Conservation (phyloP, 2,113 vertebrate genomes). For the Rousettus leschenaultii region DNA sequence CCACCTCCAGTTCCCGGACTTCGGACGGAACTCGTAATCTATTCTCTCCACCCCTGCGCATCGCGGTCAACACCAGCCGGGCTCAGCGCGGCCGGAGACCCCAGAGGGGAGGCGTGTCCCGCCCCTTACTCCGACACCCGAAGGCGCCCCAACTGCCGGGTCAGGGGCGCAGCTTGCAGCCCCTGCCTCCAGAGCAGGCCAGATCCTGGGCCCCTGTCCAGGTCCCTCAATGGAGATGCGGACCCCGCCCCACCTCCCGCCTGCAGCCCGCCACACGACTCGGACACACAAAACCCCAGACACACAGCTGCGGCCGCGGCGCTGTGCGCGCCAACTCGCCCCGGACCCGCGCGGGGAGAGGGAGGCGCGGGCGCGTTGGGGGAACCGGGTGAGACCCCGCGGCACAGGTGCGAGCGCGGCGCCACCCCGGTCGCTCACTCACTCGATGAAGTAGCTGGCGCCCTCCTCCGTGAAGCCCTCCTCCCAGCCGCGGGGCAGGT, state of each 20-base stretch:
- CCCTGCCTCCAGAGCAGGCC: not conserved
- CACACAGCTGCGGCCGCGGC: not conserved
- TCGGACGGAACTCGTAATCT: not conserved
- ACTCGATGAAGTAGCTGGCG: constrained; percentile 99
- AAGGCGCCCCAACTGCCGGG: not conserved
- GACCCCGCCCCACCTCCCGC: not conserved
- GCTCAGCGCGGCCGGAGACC: not conserved
- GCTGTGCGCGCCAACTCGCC: constrained; percentile 24
- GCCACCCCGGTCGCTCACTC: constrained; percentile 76
- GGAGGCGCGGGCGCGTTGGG: not conserved
- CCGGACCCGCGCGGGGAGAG: not conserved
- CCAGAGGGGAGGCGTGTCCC: constrained; percentile 27
- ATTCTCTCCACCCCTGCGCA: not conserved
- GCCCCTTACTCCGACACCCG: not conserved
- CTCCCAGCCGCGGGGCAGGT: constrained; percentile 97
- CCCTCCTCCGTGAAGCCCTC: constrained; percentile 98
- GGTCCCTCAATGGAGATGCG: not conserved
- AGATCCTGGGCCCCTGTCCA: no score
- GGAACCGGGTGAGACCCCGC: not conserved
- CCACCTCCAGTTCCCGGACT: not conserved
- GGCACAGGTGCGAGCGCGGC: not conserved
- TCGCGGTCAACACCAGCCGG: rapidly evolving
- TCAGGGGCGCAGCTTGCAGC: not conserved
- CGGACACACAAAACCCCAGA: not conserved
- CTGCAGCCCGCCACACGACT: constrained; percentile 27